Base-by-base conservation (phyloP, 30 jellyfish, hydroid and myxozoan species). In the Catostylus mosaicus region DNA sequence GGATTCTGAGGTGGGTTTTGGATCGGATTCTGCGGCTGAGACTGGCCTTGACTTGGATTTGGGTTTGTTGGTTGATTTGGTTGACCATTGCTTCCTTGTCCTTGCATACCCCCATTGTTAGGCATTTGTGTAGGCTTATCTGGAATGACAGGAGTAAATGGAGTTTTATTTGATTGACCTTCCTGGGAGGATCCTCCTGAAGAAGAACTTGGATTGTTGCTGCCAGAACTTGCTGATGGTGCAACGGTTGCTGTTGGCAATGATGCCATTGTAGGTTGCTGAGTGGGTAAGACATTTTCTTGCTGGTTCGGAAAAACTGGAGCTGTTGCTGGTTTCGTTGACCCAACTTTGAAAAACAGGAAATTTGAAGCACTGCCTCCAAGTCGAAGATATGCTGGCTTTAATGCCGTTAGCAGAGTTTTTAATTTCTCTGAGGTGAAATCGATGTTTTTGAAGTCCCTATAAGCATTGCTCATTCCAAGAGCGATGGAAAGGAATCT, bases 331-430 rank as follows among this genome's bases (percentile, higher is more conserved):
- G 91, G 91, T 43, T 80, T 80, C 1, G 83, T 51, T 24, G 91
- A 67, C 5, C 93, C 93, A 37, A 73, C 87, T 40, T 83, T 83
- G 73, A 89, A 75, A 30, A 87, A 76, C 23, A 90, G 86, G 60
- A 51, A 90, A 67, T 90, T 89, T 61, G 91, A 84, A 0, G 97
- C 96, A 35, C 88, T 90, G 35, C 97, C 97, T 26, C 97, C 96
- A 23, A 90, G 34, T 1, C 97, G 77, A 23, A 90, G 80, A 67
- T 82, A 90, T 3, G 97, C 96, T 14, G 97, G 97, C 26, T 50
- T 65, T 45, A 90, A 79, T n/a, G 89, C 97, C 8, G 68, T 22
- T n/a, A 80, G 80, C 1, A 90, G 75, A 26, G 79, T 68, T 45
- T 83, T 84, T n/a, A 90, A 26, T 75, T 90, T 90, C 68, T 19